Evolutionary conservation across 1,140 invertebrate genomes (phyloP).

Genomic region (Drosophila baimaii): DNA sequence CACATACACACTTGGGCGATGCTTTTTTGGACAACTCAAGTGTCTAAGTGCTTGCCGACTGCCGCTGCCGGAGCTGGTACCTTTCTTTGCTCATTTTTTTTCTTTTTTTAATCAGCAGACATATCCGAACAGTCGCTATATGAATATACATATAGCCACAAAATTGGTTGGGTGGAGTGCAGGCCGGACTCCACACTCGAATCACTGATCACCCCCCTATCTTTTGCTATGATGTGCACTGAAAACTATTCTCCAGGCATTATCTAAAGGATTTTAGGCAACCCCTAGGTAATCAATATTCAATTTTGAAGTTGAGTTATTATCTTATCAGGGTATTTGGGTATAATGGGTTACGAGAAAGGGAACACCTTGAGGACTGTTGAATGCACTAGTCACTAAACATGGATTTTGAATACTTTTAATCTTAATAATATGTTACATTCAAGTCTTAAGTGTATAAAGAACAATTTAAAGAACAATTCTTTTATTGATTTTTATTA

Average conservation of each 20-base stretch:
- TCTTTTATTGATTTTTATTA: too few relatives aligned
- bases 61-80: constrained; percentile 15
- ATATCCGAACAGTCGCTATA: constrained; percentile 64
- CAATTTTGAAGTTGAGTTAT: too few relatives aligned
- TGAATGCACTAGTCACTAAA: too few relatives aligned
- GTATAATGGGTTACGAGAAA: too few relatives aligned
- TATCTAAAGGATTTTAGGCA: not conserved
- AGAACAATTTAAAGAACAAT: too few relatives aligned
- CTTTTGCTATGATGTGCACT: constrained; percentile 34
- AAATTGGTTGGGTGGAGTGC: constrained; percentile 16
- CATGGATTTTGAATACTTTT: too few relatives aligned
- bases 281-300: too few relatives aligned
- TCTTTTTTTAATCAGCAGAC: constrained; percentile 38
- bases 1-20: constrained; percentile 21
- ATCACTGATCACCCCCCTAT: constrained; percentile 56
- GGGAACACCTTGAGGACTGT: too few relatives aligned
- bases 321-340: too few relatives aligned
- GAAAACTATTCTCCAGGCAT: not conserved
- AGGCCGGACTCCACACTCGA: constrained; percentile 51
- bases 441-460: too few relatives aligned
- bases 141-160: constrained; percentile 6
- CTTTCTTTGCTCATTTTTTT: constrained; percentile 16
- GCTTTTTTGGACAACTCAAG: constrained; percentile 74
- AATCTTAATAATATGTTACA: too few relatives aligned
- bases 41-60: constrained; percentile 72